Evolutionary conservation across 2,113 vertebrate genomes (phyloP).

Genomic region (Meriones unguiculatus): DNA sequence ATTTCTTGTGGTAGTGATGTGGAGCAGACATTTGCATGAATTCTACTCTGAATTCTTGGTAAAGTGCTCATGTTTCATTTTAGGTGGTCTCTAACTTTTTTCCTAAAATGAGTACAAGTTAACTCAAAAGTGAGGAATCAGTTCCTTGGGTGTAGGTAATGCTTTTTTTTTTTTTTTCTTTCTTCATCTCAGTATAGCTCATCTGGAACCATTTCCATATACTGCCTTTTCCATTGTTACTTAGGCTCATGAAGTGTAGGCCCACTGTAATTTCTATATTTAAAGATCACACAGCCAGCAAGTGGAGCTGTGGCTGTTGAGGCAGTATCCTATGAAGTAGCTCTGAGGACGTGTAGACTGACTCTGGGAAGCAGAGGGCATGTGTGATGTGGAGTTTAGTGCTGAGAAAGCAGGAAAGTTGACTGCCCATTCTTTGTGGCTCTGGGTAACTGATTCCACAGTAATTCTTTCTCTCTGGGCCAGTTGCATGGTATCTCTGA

Average conservation of each 20-base stretch:
- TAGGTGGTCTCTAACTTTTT: neutral
- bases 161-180: neutral
- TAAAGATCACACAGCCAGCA: neutral
- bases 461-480: neutral
- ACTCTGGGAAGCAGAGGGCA: neutral
- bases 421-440: slow-evolving; percentile 1
- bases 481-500: neutral
- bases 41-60: neutral
- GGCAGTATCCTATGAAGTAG: neutral
- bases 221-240: neutral
- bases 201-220: neutral
- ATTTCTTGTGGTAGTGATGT: neutral
- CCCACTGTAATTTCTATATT: slow-evolving; percentile 22
- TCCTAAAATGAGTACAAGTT: neutral
- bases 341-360: neutral
- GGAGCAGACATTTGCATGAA: neutral
- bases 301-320: neutral
- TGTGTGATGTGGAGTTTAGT: neutral
- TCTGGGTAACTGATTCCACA: neutral
- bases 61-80: neutral
- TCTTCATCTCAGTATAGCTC: neutral
- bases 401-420: neutral
- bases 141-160: neutral
- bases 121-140: neutral
- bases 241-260: neutral